Conservation (phyloP, 2,888 invertebrate species). For the Melanostoma scalare region DNA sequence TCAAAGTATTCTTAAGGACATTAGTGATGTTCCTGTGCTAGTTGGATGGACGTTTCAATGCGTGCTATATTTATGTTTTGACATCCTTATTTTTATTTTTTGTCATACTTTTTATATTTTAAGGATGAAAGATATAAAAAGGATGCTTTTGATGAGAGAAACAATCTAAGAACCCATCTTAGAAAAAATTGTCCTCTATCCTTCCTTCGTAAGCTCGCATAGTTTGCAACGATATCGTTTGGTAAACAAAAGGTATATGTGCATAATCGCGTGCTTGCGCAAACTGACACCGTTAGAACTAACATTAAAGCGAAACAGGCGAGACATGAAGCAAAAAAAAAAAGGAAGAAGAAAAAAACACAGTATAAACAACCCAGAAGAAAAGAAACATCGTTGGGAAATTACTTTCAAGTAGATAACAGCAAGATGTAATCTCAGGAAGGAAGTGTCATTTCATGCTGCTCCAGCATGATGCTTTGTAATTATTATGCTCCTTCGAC, state of each 20-base stretch:
- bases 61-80: slow-evolving; percentile 56
- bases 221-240: slow-evolving; percentile 32
- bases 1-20: slow-evolving; percentile 70
- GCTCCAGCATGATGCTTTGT: slow-evolving; percentile 68
- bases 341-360: slow-evolving; percentile 27
- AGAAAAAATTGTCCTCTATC: slow-evolving; percentile 41
- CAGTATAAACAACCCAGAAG: slow-evolving; percentile 54
- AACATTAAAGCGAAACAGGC: slow-evolving; percentile 39
- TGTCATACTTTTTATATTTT: slow-evolving; percentile 33
- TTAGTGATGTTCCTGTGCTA: slow-evolving; percentile 54
- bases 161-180: slow-evolving; percentile 45
- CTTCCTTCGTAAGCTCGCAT: neutral
- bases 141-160: slow-evolving; percentile 36
- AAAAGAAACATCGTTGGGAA: slow-evolving; percentile 64
- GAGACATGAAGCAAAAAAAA: neutral
- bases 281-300: slow-evolving; percentile 56
- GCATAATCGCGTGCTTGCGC: slow-evolving; percentile 38
- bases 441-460: slow-evolving; percentile 74
- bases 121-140: slow-evolving; percentile 57
- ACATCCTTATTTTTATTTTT: slow-evolving; percentile 42
- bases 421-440: slow-evolving; percentile 73
- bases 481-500: slow-evolving; percentile 52
- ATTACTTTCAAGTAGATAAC: slow-evolving; percentile 73
- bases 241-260: slow-evolving; percentile 43
- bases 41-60: slow-evolving; percentile 63